Evolutionary conservation across 2,888 invertebrate species (phyloP).

Genomic region (Trichacis sp.): DNA sequence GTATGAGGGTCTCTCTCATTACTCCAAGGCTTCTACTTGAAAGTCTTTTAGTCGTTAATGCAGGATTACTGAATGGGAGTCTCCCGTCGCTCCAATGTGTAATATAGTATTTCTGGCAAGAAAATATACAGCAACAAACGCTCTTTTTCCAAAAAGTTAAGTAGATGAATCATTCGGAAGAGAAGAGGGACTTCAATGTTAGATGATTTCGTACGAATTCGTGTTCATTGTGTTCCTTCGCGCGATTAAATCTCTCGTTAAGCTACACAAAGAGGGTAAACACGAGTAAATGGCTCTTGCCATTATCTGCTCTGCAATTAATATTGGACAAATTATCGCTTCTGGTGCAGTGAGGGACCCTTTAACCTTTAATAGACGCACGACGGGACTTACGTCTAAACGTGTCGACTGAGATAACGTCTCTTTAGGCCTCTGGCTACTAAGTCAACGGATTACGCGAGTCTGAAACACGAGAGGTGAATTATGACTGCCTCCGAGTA

Average conservation of each 20-base stretch:
- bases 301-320: slow-evolving; percentile 25
- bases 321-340: slow-evolving; percentile 38
- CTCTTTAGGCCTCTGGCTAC: slow-evolving; percentile 48
- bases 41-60: too few species aligned
- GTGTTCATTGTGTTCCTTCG: not conserved
- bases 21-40: too few species aligned
- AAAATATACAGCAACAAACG: too few species aligned
- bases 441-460: slow-evolving; percentile 61
- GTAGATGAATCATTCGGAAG: too few species aligned
- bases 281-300: slow-evolving; percentile 7
- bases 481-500: slow-evolving; percentile 46
- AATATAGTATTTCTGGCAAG: too few species aligned
- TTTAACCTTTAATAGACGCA: slow-evolving; percentile 30
- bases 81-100: too few species aligned
- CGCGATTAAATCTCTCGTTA: slow-evolving; percentile 1
- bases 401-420: slow-evolving; percentile 33
- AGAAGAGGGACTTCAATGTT: not conserved
- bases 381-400: slow-evolving; percentile 14
- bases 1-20: too few species aligned
- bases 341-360: slow-evolving; percentile 9
- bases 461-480: slow-evolving; percentile 49
- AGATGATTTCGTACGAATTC: not conserved
- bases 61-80: too few species aligned
- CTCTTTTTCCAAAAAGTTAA: too few species aligned
- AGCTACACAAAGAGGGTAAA: slow-evolving; percentile 3